Evolutionary conservation across 2,888 invertebrate genomes (phyloP).

Genomic region (Fragum fragum): DNA sequence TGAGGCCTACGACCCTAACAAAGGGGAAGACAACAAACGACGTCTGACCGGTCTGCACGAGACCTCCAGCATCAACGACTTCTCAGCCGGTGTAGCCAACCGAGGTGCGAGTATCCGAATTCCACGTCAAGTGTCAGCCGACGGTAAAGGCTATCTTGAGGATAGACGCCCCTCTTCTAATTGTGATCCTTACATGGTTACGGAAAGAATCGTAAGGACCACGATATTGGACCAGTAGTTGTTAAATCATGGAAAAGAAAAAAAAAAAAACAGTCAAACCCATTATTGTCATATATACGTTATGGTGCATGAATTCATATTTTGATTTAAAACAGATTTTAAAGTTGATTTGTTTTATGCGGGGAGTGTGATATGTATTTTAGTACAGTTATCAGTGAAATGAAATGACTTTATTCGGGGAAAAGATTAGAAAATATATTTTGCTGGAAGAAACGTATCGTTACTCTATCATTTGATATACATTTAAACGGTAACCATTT

Average conservation of each 20-base stretch:
- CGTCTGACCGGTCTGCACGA: conserved; percentile 97
- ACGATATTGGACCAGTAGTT: conserved; percentile 69
- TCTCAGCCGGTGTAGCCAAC: conserved; percentile 96
- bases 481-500: too few species aligned
- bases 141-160: conserved; percentile 95
- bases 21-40: conserved; percentile 98
- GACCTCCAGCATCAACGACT: conserved; percentile 98
- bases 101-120: conserved; percentile 96
- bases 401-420: too few species aligned
- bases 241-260: neutral
- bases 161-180: conserved; percentile 92
- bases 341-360: too few species aligned
- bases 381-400: too few species aligned
- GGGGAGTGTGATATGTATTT: too few species aligned
- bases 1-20: conserved; percentile 97
- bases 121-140: conserved; percentile 92
- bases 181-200: conserved; percentile 86
- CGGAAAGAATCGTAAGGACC: conserved; percentile 78
- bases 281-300: too few species aligned
- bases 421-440: too few species aligned
- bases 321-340: too few species aligned
- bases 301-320: too few species aligned
- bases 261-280: neutral
- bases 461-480: too few species aligned
- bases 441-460: too few species aligned